phyloP scores from a whole-genome alignment of 2,113 vertebrate species.

The Phrynocephalus versicolor region DNA sequence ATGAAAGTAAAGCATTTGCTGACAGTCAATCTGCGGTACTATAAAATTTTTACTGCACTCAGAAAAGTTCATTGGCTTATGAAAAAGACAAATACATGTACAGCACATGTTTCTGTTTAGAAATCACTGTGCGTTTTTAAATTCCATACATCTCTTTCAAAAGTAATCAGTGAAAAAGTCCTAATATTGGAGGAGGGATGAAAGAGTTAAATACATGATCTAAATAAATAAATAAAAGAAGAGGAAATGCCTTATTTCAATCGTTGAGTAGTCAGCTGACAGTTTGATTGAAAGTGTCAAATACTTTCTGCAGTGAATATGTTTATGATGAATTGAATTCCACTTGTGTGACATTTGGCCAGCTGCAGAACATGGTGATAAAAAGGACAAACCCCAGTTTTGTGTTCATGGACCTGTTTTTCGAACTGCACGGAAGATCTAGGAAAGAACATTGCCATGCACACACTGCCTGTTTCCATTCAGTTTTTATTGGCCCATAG shows the following conservation, averaged over 20 bases:
- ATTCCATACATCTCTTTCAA: background rate
- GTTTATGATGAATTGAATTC: conserved; percentile 40
- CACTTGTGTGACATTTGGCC: conserved; percentile 37
- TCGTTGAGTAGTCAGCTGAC: conserved; percentile 26
- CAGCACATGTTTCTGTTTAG: background rate
- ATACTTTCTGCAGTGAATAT: conserved; percentile 33
- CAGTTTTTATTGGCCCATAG: conserved; percentile 61
- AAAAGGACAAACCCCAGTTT: conserved; percentile 18
- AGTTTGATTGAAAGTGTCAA: conserved; percentile 38
- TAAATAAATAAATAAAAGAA: background rate
- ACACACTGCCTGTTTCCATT: conserved; percentile 46
- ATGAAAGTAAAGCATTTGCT: conserved; percentile 28
- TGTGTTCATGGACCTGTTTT: conserved; percentile 21
- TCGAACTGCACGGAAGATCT: conserved; percentile 42
- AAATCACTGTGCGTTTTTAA: background rate
- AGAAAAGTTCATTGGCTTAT: background rate
- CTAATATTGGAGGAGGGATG: conserved; percentile 2
- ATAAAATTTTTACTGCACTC: background rate
- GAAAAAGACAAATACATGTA: conserved; percentile 8
- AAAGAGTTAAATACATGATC: background rate
- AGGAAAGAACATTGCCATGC: conserved; percentile 48
- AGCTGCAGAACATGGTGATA: conserved; percentile 46
- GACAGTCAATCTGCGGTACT: background rate
- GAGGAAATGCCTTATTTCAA: conserved; percentile 31
- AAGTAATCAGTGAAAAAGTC: conserved; percentile 18